Evolutionary conservation across 2,888 invertebrate species (phyloP).

Genomic region (Stenodera caucasica): DNA sequence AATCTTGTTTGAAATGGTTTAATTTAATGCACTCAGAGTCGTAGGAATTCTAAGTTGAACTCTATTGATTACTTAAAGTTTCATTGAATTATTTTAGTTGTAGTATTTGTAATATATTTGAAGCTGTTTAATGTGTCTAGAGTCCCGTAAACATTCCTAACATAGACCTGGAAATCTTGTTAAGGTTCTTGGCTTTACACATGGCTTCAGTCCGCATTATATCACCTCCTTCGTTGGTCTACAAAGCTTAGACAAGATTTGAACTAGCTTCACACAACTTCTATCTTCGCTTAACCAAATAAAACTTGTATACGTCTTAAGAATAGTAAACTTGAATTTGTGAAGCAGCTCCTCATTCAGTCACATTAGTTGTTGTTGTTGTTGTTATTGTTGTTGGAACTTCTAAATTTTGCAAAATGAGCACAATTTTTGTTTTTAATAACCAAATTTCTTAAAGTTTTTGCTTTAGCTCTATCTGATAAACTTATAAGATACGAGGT

Average conservation of each 20-base stretch:
- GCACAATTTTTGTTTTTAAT: too few species aligned
- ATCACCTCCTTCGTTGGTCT: slow-evolving; percentile 14
- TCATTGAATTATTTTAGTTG: background rate
- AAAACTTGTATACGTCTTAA: background rate
- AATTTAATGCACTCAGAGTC: too few species aligned
- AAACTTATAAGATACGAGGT: too few species aligned
- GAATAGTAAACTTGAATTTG: background rate
- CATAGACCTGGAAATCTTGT: slow-evolving; percentile 23
- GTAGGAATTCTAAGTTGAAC: too few species aligned
- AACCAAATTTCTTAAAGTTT: too few species aligned
- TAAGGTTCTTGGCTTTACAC: slow-evolving; percentile 28
- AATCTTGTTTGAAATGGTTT: too few species aligned
- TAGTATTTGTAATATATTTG: background rate
- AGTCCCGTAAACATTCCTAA: slow-evolving; percentile 18
- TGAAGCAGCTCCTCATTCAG: background rate
- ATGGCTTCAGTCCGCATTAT: slow-evolving; percentile 23
- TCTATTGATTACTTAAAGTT: background rate
- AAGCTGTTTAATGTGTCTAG: background rate
- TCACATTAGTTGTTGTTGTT: too few species aligned
- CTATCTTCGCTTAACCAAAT: background rate
- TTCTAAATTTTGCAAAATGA: too few species aligned
- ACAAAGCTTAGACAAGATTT: slow-evolving; percentile 14
- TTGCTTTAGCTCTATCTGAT: too few species aligned
- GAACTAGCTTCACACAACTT: slow-evolving; percentile 4
- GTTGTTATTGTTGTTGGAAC: too few species aligned